phyloP scores from a whole-genome alignment of 92 coral and sea anemone genomes.

The Palythoa caribaeorum region DNA sequence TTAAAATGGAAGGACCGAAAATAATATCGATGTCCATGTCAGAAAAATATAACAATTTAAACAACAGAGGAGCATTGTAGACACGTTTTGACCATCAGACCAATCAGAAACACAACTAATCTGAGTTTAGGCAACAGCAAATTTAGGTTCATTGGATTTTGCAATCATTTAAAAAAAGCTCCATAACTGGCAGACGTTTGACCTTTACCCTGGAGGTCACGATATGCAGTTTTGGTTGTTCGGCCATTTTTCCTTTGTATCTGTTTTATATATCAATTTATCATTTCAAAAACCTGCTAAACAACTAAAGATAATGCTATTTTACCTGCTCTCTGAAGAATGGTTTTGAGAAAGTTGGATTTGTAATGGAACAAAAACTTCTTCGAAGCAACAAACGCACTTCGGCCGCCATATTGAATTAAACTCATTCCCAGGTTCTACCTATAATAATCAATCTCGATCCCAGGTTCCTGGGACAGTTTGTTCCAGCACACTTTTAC shows the following conservation, averaged over 20 bases:
- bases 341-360: neutral
- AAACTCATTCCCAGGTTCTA: slow-evolving; percentile 1
- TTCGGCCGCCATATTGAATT: slow-evolving; percentile 35
- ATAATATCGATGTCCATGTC: too few species aligned
- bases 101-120: too few species aligned
- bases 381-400: neutral
- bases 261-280: neutral
- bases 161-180: too few species aligned
- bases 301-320: neutral
- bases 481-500: neutral
- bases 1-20: too few species aligned
- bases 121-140: too few species aligned
- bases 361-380: neutral
- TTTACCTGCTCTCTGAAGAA: slow-evolving; percentile 23
- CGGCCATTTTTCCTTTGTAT: neutral
- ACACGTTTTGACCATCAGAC: too few species aligned
- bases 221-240: too few species aligned
- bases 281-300: neutral
- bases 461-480: neutral
- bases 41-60: too few species aligned
- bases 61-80: too few species aligned
- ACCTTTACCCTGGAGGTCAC: too few species aligned
- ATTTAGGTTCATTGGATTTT: too few species aligned
- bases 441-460: neutral
- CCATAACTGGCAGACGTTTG: too few species aligned